Evolutionary conservation across 2,888 invertebrate species (phyloP), one percentile per base, ranked within the genome.

Genomic region (Eupeodes luniger): DNA sequence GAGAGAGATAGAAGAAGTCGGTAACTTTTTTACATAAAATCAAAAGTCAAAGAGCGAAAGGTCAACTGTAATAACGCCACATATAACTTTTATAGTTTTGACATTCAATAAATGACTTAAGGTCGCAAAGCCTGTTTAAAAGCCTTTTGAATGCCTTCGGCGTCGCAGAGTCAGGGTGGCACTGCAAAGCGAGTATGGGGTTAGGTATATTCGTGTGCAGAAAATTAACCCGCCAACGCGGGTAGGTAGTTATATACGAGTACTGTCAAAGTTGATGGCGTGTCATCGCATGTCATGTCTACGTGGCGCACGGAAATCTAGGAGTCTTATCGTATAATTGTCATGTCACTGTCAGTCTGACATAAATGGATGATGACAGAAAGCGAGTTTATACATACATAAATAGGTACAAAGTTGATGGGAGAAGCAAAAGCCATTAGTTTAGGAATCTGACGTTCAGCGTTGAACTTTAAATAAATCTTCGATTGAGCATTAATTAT

Each of bases 201-300:
- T 19, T 7, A n/a, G 14, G 6, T 16, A 16, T n/a, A 12, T 66
- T 77, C 64, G 49, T 77, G 78, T 72, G 74, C 72, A 66, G 66
- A 72, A 66, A 77, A 59, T 66, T 66, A 66, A 72, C 66, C 57
- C 64, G 16, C 64, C 82, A 70, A 16, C 16, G 27, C 27, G 1
- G 27, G 27, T 27, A 27, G 27, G 3, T 27, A 27, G 3, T 2
- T 27, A 27, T 2, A 16, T 64, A 40, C 27, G 27, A 27, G 27
- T 77, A 11, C 72, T 72, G 78, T 66, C 78, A 79, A 76, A 70
- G 80, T 66, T 76, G 53, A 70, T 64, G 47, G 12, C 12, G 62
- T 84, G 69, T 84, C 84, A 84, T 84, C 79, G 79, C 74, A 79
- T 75, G 67, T 84, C 79, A 79, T 61, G 79, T 57, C 72, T 79